Percentiles rank a stretch among this genome's conserved stretches.
These are phyloP conservation scores for Stomorhina lunata DNA, from an alignment of 2,888 invertebrate species.

Conservation along the genomic window DNA sequence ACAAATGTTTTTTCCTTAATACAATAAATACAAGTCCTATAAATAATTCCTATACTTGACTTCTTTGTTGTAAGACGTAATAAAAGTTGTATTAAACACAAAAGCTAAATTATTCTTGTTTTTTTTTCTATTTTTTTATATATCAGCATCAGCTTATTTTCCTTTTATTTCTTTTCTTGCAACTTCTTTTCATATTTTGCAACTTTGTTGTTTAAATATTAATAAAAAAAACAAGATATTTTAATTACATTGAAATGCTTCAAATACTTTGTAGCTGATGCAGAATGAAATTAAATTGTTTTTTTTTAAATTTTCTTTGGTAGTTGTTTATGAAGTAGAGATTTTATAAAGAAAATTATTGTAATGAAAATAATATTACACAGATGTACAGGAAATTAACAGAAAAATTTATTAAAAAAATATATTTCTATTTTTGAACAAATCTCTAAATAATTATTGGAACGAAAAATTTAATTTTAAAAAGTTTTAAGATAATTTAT, in stretches of 20 bases:
- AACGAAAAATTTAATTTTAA: too few relatives aligned
- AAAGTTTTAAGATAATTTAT: too few relatives aligned
- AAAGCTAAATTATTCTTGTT: neutral
- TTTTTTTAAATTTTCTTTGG: neutral
- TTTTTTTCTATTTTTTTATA: slow-evolving; percentile 18
- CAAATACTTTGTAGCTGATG: slow-evolving; percentile 21
- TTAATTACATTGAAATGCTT: slow-evolving; percentile 29
- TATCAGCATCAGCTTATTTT: neutral
- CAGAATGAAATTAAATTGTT: neutral
- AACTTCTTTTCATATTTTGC: neutral
- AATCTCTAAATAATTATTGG: too few relatives aligned
- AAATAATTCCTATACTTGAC: too few relatives aligned
- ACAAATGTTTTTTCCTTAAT: neutral
- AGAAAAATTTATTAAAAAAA: too few relatives aligned
- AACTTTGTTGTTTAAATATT: slow-evolving; percentile 22
- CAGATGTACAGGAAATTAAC: too few relatives aligned
- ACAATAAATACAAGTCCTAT: too few relatives aligned
- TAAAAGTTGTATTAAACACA: neutral
- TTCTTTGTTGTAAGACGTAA: slow-evolving; percentile 6
- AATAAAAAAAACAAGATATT: too few relatives aligned
- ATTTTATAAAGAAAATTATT: too few relatives aligned
- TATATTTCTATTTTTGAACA: too few relatives aligned
- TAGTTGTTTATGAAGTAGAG: too few relatives aligned
- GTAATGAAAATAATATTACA: too few relatives aligned
- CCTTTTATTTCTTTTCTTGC: neutral